phyloP scores from a whole-genome alignment of 2,797 vertebrate genomes.

The Synaphobranchus kaupii region DNA sequence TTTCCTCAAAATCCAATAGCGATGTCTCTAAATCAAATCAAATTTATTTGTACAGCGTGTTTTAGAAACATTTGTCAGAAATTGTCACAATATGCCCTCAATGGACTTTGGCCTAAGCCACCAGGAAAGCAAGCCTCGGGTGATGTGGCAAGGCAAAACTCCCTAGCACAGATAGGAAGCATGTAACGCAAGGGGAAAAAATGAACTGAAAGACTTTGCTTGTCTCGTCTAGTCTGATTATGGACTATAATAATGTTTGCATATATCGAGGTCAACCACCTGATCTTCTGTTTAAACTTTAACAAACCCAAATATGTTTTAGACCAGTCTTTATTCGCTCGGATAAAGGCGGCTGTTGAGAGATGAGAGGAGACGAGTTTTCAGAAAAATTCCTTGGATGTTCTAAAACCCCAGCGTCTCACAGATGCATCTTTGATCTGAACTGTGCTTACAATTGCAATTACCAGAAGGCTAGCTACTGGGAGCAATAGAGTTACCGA shows the following conservation, averaged over 20 bases:
- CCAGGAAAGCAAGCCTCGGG: background rate
- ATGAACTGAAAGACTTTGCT: background rate
- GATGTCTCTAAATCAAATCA: too few relatives aligned
- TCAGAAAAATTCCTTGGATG: background rate
- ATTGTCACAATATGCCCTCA: background rate
- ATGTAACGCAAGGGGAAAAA: background rate
- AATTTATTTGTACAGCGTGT: too few relatives aligned
- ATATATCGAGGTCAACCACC: background rate
- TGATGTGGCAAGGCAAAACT: background rate
- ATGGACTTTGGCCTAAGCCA: too few relatives aligned
- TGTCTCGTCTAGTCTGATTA: background rate
- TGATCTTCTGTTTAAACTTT: background rate
- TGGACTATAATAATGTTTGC: background rate
- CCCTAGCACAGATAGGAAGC: background rate
- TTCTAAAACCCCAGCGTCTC: background rate
- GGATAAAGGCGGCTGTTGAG: background rate
- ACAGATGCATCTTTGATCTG: background rate
- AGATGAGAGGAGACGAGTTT: background rate
- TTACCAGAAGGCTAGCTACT: conserved; percentile 3
- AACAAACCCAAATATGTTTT: background rate
- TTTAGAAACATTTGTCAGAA: background rate
- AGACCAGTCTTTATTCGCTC: background rate
- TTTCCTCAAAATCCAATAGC: too few relatives aligned
- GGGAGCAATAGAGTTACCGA: background rate
- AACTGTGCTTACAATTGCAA: background rate